Percentiles rank a stretch among this genome's conserved stretches.
Evolutionary conservation across 2,113 vertebrate genomes (phyloP).

Genomic region (Chlorodrepanis virens): DNA sequence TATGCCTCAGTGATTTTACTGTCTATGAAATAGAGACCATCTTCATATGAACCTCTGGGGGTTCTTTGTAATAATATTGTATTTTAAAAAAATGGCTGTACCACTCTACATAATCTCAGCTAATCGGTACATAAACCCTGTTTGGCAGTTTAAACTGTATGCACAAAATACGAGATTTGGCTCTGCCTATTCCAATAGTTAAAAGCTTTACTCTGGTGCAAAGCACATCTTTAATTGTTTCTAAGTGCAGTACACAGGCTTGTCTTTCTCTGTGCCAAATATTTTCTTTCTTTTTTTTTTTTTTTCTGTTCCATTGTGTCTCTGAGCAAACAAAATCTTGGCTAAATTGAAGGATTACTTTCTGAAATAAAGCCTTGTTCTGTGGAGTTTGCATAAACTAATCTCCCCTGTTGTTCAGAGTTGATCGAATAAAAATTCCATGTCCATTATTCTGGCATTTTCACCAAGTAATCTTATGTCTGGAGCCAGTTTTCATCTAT

Average conservation of each 20-base stretch:
- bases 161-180: slow-evolving; percentile 20
- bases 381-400: slow-evolving; percentile 54
- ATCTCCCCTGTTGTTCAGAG: slow-evolving; percentile 39
- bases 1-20: slow-evolving; percentile 69
- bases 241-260: neutral
- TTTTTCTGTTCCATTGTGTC: neutral
- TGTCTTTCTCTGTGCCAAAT: slow-evolving; percentile 19
- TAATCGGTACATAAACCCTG: slow-evolving; percentile 61
- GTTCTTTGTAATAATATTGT: slow-evolving; percentile 68
- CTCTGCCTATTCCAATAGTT: slow-evolving; percentile 23
- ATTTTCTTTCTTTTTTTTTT: neutral
- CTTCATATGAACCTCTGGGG: slow-evolving; percentile 59
- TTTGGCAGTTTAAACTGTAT: slow-evolving; percentile 57
- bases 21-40: slow-evolving; percentile 65
- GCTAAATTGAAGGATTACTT: slow-evolving; percentile 60
- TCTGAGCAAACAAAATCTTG: slow-evolving; percentile 56
- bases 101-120: slow-evolving; percentile 45
- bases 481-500: slow-evolving; percentile 49
- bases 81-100: slow-evolving; percentile 50
- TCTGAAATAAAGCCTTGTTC: slow-evolving; percentile 51
- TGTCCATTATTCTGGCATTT: slow-evolving; percentile 37
- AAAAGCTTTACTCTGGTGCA: slow-evolving; percentile 14
- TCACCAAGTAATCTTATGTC: slow-evolving; percentile 43
- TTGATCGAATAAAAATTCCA: slow-evolving; percentile 36
- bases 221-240: slow-evolving; percentile 32